Conservation (phyloP, 1,140 invertebrate genomes). For the Drosophila grimshawi region DNA sequence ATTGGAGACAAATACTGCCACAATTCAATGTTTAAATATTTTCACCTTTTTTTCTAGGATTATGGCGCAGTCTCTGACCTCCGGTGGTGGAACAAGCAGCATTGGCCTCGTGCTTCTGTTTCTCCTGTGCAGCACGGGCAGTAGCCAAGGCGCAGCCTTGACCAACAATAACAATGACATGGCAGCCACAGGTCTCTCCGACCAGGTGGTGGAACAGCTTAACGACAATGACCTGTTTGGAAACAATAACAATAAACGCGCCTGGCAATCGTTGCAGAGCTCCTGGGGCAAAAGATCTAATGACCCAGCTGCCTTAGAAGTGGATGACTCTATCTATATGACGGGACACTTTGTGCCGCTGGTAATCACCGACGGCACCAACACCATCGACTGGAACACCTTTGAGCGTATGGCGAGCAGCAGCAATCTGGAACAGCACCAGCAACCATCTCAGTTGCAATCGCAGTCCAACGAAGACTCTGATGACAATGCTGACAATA, state of each 20-base stretch:
- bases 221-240: slow-evolving; percentile 59
- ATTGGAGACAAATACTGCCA: slow-evolving; percentile 54
- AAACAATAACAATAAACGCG: slow-evolving; percentile 86
- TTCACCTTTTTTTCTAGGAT: slow-evolving; percentile 38
- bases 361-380: slow-evolving; percentile 72
- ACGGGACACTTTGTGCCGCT: slow-evolving; percentile 76
- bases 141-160: slow-evolving; percentile 35
- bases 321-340: slow-evolving; percentile 64
- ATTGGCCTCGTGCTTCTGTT: slow-evolving; percentile 41
- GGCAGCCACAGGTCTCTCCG: slow-evolving; percentile 49
- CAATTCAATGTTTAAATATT: slow-evolving; percentile 29
- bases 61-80: slow-evolving; percentile 45
- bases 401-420: slow-evolving; percentile 63
- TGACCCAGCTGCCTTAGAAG: slow-evolving; percentile 28
- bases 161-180: slow-evolving; percentile 52
- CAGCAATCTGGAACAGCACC: slow-evolving; percentile 32
- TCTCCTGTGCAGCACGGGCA: slow-evolving; percentile 36
- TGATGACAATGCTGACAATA: slow-evolving; percentile 49
- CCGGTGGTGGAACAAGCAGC: slow-evolving; percentile 20
- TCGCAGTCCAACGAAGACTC: slow-evolving; percentile 53
- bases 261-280: slow-evolving; percentile 87
- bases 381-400: slow-evolving; percentile 74
- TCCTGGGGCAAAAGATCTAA: slow-evolving; percentile 87
- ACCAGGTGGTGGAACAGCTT: slow-evolving; percentile 67
- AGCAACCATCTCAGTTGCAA: background rate